Conservation (phyloP, 1,140 invertebrate genomes). For the Pteromalus puparum region DNA sequence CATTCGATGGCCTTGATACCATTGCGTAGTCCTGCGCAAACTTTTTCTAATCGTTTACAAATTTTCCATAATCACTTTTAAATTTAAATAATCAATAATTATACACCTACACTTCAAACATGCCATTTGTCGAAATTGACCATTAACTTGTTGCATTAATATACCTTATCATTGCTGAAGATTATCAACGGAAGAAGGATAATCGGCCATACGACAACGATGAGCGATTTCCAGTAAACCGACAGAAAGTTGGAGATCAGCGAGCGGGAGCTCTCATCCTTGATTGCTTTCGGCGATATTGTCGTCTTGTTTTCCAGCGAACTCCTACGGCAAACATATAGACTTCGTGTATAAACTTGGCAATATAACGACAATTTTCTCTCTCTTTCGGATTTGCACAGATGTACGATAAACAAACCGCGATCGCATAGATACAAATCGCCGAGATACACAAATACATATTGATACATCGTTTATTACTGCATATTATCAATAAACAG, state of each 20-base stretch:
- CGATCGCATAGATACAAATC: too few species aligned
- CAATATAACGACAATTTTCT: too few species aligned
- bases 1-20: too few species aligned
- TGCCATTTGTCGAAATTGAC: too few species aligned
- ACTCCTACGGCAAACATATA: constrained; percentile 13
- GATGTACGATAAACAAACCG: too few species aligned
- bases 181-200: constrained; percentile 79
- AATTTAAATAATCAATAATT: too few species aligned
- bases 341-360: neutral
- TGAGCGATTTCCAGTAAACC: constrained; percentile 80
- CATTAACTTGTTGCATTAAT: too few species aligned
- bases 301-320: neutral
- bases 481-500: neutral
- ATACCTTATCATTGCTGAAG: constrained; percentile 74
- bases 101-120: too few species aligned
- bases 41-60: too few species aligned
- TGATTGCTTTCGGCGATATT: neutral
- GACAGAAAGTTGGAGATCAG: constrained; percentile 63
- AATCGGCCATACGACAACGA: constrained; percentile 80
- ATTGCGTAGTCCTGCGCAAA: too few species aligned
- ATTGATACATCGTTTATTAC: neutral
- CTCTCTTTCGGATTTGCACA: neutral
- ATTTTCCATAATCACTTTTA: too few species aligned
- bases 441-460: neutral
- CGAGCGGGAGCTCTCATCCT: constrained; percentile 49